Evolutionary conservation across 2,113 vertebrate genomes (phyloP).

Genomic region (Stigmatopora argus): DNA sequence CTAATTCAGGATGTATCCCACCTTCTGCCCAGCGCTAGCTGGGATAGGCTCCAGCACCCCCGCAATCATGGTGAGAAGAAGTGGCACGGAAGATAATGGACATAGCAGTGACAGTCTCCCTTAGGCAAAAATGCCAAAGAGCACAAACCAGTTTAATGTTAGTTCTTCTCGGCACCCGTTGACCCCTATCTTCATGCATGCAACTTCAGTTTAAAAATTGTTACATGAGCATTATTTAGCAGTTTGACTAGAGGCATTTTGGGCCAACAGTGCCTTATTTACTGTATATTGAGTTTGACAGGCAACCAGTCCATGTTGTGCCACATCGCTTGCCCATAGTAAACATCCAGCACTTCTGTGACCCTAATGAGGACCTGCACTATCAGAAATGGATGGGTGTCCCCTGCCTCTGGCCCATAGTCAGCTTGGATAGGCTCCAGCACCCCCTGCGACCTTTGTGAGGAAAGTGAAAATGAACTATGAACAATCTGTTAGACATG

Average conservation of each 20-base stretch:
- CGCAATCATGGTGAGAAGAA: too few relatives aligned
- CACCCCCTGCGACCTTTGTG: too few relatives aligned
- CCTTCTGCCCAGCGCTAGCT: too few relatives aligned
- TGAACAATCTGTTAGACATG: too few relatives aligned
- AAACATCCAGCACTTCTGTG: not conserved
- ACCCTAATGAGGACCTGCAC: not conserved
- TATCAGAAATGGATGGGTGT: too few relatives aligned
- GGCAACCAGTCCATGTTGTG: not conserved
- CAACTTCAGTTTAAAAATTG: not conserved
- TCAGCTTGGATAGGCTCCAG: too few relatives aligned
- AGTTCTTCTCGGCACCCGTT: not conserved
- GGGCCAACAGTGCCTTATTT: not conserved
- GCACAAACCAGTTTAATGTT: not conserved
- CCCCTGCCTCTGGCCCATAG: too few relatives aligned
- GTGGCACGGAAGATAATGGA: not conserved
- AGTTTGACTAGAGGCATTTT: not conserved
- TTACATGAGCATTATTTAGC: not conserved
- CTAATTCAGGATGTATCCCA: too few relatives aligned
- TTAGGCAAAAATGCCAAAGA: slow-evolving; percentile 5
- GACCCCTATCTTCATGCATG: not conserved
- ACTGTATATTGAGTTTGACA: not conserved
- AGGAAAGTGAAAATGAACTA: too few relatives aligned
- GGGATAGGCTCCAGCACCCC: too few relatives aligned
- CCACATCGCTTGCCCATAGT: not conserved
- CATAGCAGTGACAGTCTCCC: not conserved